Evolutionary conservation across 2,888 invertebrate genomes (phyloP), one percentile per base, ranked within the genome.

Genomic region (Cyclophora albipunctata): DNA sequence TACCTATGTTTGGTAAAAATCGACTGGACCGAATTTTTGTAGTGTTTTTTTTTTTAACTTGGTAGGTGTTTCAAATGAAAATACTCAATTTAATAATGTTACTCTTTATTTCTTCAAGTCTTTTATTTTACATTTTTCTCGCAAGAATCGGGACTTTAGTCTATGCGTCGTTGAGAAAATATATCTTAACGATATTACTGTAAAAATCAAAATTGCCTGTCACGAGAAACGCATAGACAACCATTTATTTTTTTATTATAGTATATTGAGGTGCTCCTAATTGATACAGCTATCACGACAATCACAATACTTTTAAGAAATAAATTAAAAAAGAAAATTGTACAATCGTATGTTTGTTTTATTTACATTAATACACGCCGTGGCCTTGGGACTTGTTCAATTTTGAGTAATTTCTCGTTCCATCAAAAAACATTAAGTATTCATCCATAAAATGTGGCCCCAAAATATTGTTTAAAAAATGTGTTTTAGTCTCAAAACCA

Each of bases 61-160:
- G 20, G 1, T 20, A 20, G 20, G 20, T 20, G 20, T 20, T 20
- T 20, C 20, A 3, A 34, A 51, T 20, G 6, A 53, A 51, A 53
- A 52, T 52, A 37, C 37, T 20, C 7, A 46, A 43, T 47, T 52
- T 47, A 50, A 47, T 51, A 53, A 43, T 52, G 51, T 58, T 52
- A 57, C 44, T 56, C 57, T 59, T 60, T 58, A 59, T 57, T 60
- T 60, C 42, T 48, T 53, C 46, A 53, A 54, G 58, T 60, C 56
- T 56, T 54, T 43, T 54, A 55, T 48, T 54, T 55, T 54, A 59
- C 50, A 57, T 46, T 7, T 37, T 40, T 37, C 43, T 5, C 37
- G 37, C 4, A 5, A 43, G 33, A 43, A 43, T n/a, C 7, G 3
- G 33, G 33, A 42, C 4, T 34, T 7, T 6, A 7, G 34, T 7